These are phyloP conservation scores for Eristalis intricaria DNA, from an alignment of 2,888 invertebrate species.

Conservation along the genomic window DNA sequence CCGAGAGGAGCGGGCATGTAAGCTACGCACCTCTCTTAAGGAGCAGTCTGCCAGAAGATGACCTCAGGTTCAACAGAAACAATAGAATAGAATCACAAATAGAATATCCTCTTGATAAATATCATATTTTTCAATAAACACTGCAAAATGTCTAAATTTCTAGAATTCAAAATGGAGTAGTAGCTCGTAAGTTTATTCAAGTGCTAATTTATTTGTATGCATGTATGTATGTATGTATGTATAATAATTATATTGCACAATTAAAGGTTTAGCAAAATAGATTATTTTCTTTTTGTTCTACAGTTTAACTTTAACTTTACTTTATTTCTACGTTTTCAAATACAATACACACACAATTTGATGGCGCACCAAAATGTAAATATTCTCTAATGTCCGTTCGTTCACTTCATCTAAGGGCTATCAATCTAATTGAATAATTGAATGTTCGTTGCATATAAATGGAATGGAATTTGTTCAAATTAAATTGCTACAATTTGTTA, in stretches of 20 bases:
- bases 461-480: constrained; percentile 55
- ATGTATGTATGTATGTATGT: background rate
- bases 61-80: background rate
- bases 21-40: background rate
- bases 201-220: constrained; percentile 16
- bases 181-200: constrained; percentile 25
- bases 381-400: constrained; percentile 7
- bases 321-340: constrained; percentile 3
- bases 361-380: constrained; percentile 46
- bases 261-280: constrained; percentile 69
- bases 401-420: constrained; percentile 15
- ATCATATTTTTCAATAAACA: constrained; percentile 2
- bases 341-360: constrained; percentile 21
- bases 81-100: constrained; percentile 12
- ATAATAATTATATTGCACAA: constrained; percentile 53
- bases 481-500: constrained; percentile 3
- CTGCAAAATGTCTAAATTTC: constrained; percentile 36
- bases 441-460: constrained; percentile 67
- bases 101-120: background rate
- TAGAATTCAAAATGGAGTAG: constrained; percentile 53
- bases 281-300: constrained; percentile 31
- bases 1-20: background rate
- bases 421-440: constrained; percentile 58
- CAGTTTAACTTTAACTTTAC: constrained; percentile 12
- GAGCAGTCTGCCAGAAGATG: background rate